phyloP scores from a whole-genome alignment of 2,888 invertebrate genomes.

The Dendrolimus pini region DNA sequence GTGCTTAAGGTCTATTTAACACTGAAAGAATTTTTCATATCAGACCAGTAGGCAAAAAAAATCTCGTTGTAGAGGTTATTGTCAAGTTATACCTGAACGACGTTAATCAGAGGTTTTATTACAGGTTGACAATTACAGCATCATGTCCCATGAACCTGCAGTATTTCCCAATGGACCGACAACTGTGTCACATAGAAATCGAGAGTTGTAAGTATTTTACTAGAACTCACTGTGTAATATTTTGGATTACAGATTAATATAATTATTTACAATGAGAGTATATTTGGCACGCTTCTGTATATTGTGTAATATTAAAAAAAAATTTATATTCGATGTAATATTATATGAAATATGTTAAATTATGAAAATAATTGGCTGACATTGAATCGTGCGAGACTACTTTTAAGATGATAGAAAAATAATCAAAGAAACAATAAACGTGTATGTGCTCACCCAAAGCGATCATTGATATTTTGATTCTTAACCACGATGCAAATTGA shows the following conservation, averaged over 20 bases:
- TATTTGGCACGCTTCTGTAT: not conserved
- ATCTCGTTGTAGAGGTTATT: no score
- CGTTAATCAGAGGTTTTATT: conserved; percentile 16
- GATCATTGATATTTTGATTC: conserved; percentile 46
- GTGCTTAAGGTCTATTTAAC: no score
- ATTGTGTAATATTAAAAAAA: not conserved
- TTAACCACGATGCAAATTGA: conserved; percentile 58
- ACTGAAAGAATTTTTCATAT: no score
- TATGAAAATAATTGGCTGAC: not conserved
- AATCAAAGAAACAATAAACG: conserved; percentile 29
- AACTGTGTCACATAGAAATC: conserved; percentile 95
- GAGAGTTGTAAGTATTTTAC: conserved; percentile 95
- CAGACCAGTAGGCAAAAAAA: no score
- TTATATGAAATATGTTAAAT: no score
- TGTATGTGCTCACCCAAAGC: conserved; percentile 49
- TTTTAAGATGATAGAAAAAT: conserved; percentile 56
- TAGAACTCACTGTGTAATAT: conserved; percentile 1
- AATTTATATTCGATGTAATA: not conserved
- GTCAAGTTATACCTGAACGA: no score
- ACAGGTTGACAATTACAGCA: conserved; percentile 94
- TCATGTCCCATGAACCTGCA: conserved; percentile 97
- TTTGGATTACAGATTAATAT: conserved; percentile 11
- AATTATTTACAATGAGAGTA: not conserved
- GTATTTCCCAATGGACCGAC: conserved; percentile 97
- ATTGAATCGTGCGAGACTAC: conserved; percentile 8